A percentile compares a stretch with the other conserved stretches of the same genome.
phyloP scores from a whole-genome alignment of 2,797 vertebrate species.

The Ambastaia sidthimunki region DNA sequence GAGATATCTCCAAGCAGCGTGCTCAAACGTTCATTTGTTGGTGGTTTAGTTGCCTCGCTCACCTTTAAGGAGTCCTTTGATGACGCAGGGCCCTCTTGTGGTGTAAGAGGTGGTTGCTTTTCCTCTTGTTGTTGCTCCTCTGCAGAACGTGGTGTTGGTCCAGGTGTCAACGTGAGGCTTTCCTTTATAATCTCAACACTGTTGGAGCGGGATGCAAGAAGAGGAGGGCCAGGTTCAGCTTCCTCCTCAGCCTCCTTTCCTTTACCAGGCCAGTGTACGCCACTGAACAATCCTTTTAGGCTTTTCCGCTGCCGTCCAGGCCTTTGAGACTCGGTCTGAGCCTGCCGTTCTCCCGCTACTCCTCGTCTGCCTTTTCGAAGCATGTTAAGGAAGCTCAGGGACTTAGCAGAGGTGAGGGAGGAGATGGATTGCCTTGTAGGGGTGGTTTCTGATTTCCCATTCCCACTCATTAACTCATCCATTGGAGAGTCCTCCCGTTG shows the following conservation, averaged over 20 bases:
- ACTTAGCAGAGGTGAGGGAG: conserved; percentile 81
- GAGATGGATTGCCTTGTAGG: conserved; percentile 80
- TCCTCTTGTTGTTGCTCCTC: conserved; percentile 61
- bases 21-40: conserved; percentile 85
- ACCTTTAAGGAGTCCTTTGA: conserved; percentile 63
- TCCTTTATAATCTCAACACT: conserved; percentile 85
- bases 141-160: conserved; percentile 67
- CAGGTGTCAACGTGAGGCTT: conserved; percentile 78
- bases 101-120: conserved; percentile 17
- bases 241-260: conserved; percentile 83
- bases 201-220: conserved; percentile 79
- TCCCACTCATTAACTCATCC: conserved; percentile 72
- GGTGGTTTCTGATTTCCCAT: conserved; percentile 55
- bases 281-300: conserved; percentile 88
- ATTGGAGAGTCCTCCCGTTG: conserved; percentile 69
- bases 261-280: conserved; percentile 84
- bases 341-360: conserved; percentile 74
- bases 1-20: conserved; percentile 96
- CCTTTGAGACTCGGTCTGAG: conserved; percentile 83
- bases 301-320: conserved; percentile 85
- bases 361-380: conserved; percentile 82
- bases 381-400: conserved; percentile 91
- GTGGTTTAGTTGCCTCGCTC: conserved; percentile 63
- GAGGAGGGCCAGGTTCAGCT: conserved; percentile 77
- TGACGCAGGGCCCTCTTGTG: conserved; percentile 51